Base-by-base conservation (phyloP, 2,113 vertebrate species). In the Platysteira castanea region DNA sequence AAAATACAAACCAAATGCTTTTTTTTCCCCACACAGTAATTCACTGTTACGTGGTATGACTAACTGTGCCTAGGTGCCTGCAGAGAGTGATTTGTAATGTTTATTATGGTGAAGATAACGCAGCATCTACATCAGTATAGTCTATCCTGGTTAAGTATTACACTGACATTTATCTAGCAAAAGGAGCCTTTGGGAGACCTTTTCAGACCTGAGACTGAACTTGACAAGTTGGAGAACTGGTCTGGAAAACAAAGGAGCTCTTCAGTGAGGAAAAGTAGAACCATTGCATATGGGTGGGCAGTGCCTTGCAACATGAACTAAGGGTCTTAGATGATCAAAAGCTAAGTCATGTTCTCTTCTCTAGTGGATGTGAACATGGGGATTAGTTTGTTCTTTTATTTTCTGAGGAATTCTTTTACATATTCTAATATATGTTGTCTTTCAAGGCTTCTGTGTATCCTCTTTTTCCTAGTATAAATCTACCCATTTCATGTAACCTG, bases 271-370 rank as follows among this genome's bases (percentile, higher is more conserved):
- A 68, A 42, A 71, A 50, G 23, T 15, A 46, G 24, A 77, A 42
- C 30, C 1, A 0, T 22, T 82, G 11, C 39, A 31, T 2, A 0
- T 41, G 11, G 3, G 18, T 65, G 57, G 17, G 11, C 30, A 67
- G n/a, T 87, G 53, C 28, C 46, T 63, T 73, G 47, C 17, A 50
- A 63, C 0, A 18, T 50, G 13, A 49, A 11, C 6, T 57, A 28
- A 68, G 30, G 11, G 6, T 79, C 54, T 75, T 71, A 54, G 15
- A 15, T 79, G 21, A 64, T 47, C 16, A 61, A 84, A 87, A 91
- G 2, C 10, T 13, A 49, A 57, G 16, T 70, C 0, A 1, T 49
- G 18, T 39, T 83, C 82, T 77, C 31, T 35, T 61, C 35, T 80
- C 10, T 39, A 20, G 30, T 82, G 26, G 27, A 42, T 33, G 15